Conservation (phyloP, 2,888 invertebrate species). For the Phyllotreta cruciferae region DNA sequence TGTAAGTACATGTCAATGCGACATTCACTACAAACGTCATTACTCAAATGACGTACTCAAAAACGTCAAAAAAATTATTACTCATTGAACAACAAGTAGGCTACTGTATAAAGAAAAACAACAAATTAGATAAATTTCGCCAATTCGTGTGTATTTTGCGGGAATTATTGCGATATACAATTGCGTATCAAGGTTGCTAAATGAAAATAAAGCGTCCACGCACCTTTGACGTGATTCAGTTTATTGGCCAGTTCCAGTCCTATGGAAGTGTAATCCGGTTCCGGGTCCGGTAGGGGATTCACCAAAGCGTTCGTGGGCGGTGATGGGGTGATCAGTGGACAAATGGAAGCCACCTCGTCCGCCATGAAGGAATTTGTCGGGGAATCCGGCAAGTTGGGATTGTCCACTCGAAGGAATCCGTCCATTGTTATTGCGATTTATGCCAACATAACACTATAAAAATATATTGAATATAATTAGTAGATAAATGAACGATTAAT, state of each 20-base stretch:
- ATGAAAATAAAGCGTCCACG: conserved; percentile 2
- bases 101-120: no score
- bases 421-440: conserved; percentile 40
- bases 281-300: conserved; percentile 54
- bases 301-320: conserved; percentile 60
- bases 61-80: no score
- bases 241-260: conserved; percentile 56
- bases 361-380: conserved; percentile 57
- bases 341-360: conserved; percentile 59
- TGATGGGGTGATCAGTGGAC: conserved; percentile 60
- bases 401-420: conserved; percentile 45
- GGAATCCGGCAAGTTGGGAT: conserved; percentile 48
- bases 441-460: conserved; percentile 16
- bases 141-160: background rate
- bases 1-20: background rate
- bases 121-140: no score
- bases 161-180: background rate
- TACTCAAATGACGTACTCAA: no score
- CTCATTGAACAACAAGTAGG: no score
- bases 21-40: no score
- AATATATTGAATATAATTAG: conserved; percentile 7
- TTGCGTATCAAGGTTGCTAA: background rate
- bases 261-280: conserved; percentile 51
- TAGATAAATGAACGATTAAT: background rate
- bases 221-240: conserved; percentile 58